phyloP scores from a whole-genome alignment of 2,888 invertebrate genomes.

The Phasia obesa region DNA sequence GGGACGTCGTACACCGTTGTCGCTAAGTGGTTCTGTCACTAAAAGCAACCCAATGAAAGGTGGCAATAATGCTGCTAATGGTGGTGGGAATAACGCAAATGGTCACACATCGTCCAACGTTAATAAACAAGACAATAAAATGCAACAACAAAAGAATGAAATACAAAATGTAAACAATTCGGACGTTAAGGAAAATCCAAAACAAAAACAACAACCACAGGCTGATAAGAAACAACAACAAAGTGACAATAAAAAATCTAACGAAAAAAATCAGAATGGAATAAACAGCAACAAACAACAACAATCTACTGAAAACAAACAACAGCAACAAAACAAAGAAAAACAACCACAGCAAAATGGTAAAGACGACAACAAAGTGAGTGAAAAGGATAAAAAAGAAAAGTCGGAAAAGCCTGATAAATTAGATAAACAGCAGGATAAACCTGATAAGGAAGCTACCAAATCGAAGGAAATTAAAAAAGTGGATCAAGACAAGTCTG shows the following conservation, averaged over 20 bases:
- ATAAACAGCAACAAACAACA: constrained; percentile 59
- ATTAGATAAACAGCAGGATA: constrained; percentile 69
- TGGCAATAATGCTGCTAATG: constrained; percentile 25
- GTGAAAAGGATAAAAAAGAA: constrained; percentile 73
- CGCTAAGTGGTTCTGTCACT: constrained; percentile 70
- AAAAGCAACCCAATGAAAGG: constrained; percentile 69
- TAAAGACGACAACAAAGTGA: constrained; percentile 66
- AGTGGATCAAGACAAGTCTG: constrained; percentile 38
- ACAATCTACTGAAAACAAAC: constrained; percentile 63
- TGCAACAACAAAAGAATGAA: constrained; percentile 72
- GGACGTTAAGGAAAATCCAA: constrained; percentile 58
- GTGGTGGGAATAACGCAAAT: constrained; percentile 54
- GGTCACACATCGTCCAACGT: constrained; percentile 63
- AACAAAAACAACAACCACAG: constrained; percentile 43
- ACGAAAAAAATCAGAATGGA: constrained; percentile 75
- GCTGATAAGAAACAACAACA: constrained; percentile 65
- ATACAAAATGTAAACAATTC: constrained; percentile 25
- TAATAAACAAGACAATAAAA: constrained; percentile 68
- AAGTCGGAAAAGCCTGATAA: constrained; percentile 44
- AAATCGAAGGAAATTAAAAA: constrained; percentile 69
- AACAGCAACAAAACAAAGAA: constrained; percentile 43
- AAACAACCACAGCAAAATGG: constrained; percentile 66
- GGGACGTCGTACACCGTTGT: constrained; percentile 75
- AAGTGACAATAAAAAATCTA: constrained; percentile 67
- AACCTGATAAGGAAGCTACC: constrained; percentile 58